Evolutionary conservation across 2,113 vertebrate species (phyloP), one percentile per base, ranked within the genome.

Genomic region (Sapajus apella): DNA sequence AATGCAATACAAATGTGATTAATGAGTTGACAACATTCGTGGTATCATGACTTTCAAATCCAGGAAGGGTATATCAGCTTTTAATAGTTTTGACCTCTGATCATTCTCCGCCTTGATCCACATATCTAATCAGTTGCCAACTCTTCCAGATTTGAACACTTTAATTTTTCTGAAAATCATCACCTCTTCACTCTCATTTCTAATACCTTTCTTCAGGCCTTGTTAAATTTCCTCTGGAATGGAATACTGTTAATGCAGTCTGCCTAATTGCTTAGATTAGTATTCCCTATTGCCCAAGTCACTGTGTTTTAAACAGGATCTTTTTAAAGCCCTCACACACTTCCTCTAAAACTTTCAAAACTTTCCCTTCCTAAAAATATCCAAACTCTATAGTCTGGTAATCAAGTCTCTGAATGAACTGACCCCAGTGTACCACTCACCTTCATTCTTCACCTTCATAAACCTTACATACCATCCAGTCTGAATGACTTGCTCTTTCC

Each of bases 151-250:
- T 81, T 52, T 87, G 35, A 97, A 82, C 77, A 87, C 11, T 45
- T 79, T 27, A 94, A 35, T 79, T 91, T 94, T 95, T 89, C 61
- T 72, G n/a, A 87, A 95, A 96, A 79, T 1, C 56, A 94, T 93
- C 50, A 80, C 27, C 25, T 91, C n/a, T 86, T 93, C 45, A 86
- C 86, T 96, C 58, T 89, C 40, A 89, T 73, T 87, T 84, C 30
- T 79, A 94, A 23, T 58, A 91, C 56, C 18, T 86, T 95, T 73
- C 72, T 43, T 82, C 35, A 47, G 40, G 6, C 5, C 72, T 85
- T 89, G 52, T 94, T 86, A 91, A 90, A 87, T 30, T 17, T 94
- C 35, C 16, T 90, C 66, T 84, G 25, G 56, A 72, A 82, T 80
- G 25, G 45, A 72, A 77, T 72, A 88, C 1, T 94, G 32, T 11